These are phyloP conservation scores for Triplophysa yarkandensis DNA, from an alignment of 2,797 vertebrate species.

Conservation along the genomic window DNA sequence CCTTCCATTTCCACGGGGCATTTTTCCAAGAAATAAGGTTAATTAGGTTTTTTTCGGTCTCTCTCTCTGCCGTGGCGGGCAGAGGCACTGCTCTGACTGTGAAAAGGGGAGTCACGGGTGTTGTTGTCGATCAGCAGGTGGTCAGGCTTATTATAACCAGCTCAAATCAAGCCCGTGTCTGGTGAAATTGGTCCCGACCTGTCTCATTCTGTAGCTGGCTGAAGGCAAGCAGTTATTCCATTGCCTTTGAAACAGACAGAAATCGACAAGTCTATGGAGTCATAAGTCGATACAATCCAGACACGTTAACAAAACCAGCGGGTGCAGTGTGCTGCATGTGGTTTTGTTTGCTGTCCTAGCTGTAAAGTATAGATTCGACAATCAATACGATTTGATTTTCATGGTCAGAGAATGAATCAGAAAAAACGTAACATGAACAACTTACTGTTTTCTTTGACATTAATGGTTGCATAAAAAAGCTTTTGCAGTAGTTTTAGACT, in stretches of 20 bases:
- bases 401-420: constrained; percentile 18
- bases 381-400: constrained; percentile 45
- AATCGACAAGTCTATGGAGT: constrained; percentile 33
- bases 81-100: constrained; percentile 68
- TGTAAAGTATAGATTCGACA: constrained; percentile 39
- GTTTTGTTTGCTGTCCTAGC: constrained; percentile 44
- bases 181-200: constrained; percentile 46
- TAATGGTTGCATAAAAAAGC: neutral
- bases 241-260: constrained; percentile 44
- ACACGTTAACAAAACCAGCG: constrained; percentile 43
- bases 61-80: constrained; percentile 59
- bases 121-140: constrained; percentile 60
- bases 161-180: constrained; percentile 45
- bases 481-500: neutral
- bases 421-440: neutral
- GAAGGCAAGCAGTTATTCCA: constrained; percentile 38
- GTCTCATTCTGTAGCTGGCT: constrained; percentile 26
- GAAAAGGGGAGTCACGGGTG: constrained; percentile 67
- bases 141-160: constrained; percentile 59
- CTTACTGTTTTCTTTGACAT: constrained; percentile 11
- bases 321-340: constrained; percentile 23
- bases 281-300: constrained; percentile 42
- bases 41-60: constrained; percentile 83
- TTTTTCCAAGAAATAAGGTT: constrained; percentile 81
- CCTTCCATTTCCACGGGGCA: constrained; percentile 68